Percentiles rank a stretch among this genome's conserved stretches.
Conservation (phyloP, 1,140 invertebrate genomes). For the Zaprionus kolodkinae region DNA sequence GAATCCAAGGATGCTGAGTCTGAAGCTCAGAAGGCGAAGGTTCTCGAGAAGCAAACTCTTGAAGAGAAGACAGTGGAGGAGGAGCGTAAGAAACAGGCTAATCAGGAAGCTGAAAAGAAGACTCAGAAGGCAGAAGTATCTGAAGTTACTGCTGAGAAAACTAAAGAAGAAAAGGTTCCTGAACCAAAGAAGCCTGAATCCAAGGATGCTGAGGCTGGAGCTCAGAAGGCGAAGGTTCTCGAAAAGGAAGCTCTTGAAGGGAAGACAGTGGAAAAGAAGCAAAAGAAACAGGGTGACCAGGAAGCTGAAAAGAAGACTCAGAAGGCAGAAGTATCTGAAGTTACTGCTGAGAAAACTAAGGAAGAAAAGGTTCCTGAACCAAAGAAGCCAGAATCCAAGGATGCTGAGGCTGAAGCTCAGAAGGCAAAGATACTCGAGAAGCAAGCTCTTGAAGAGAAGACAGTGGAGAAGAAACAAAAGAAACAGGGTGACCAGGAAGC, state of each 20-base stretch:
- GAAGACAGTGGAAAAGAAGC: constrained; percentile 16
- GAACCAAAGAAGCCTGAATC: neutral
- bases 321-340: constrained; percentile 26
- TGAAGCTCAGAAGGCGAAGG: too few species aligned
- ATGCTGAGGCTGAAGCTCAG: constrained; percentile 13
- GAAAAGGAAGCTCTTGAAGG: constrained; percentile 12
- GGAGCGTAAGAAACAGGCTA: constrained; percentile 5
- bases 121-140: constrained; percentile 44
- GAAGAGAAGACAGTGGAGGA: constrained; percentile 27
- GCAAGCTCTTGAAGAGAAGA: constrained; percentile 9
- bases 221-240: constrained; percentile 9
- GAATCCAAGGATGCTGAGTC: too few species aligned
- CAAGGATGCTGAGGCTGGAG: constrained; percentile 4
- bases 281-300: constrained; percentile 26
- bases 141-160: constrained; percentile 25
- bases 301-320: constrained; percentile 12
- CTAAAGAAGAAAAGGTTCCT: constrained; percentile 8
- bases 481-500: constrained; percentile 18
- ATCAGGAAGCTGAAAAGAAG: constrained; percentile 16
- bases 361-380: constrained; percentile 20
- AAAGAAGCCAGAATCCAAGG: constrained; percentile 20
- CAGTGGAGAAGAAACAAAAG: constrained; percentile 11
- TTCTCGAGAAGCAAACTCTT: neutral
- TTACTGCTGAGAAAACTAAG: constrained; percentile 6
- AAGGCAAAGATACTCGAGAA: constrained; percentile 19